Conservation (phyloP, 2,888 invertebrate genomes). For the Sussaba pulchella region DNA sequence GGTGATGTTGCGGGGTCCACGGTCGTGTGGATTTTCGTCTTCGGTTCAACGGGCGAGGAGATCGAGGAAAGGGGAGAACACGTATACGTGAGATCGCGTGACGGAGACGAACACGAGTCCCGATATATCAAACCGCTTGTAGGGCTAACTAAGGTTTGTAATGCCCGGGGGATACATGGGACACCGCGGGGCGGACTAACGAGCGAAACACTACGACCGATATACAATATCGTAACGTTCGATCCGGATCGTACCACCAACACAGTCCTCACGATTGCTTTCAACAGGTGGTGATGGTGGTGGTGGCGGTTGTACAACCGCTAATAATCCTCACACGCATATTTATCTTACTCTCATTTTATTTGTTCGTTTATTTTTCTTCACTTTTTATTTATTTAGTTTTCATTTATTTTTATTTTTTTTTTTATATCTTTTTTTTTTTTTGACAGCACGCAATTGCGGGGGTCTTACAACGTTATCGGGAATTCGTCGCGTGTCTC, state of each 20-base stretch:
- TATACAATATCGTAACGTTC: slow-evolving; percentile 26
- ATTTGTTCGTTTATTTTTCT: neutral
- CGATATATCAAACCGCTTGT: slow-evolving; percentile 69
- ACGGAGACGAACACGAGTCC: slow-evolving; percentile 67
- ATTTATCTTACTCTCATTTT: slow-evolving; percentile 15
- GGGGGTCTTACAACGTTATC: slow-evolving; percentile 29
- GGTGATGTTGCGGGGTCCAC: too few species aligned
- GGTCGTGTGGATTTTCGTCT: too few species aligned
- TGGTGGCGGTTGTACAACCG: slow-evolving; percentile 21
- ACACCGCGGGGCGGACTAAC: slow-evolving; percentile 61
- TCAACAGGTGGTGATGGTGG: slow-evolving; percentile 51
- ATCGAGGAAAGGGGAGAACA: slow-evolving; percentile 40
- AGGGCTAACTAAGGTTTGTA: slow-evolving; percentile 68
- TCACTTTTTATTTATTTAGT: slow-evolving; percentile 9
- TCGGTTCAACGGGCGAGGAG: slow-evolving; percentile 1
- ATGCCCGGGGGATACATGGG: slow-evolving; percentile 61
- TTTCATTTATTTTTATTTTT: slow-evolving; percentile 18
- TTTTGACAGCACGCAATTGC: neutral
- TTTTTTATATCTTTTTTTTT: slow-evolving; percentile 12
- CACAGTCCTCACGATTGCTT: slow-evolving; percentile 17
- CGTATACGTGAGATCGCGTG: slow-evolving; percentile 62
- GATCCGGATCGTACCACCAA: slow-evolving; percentile 21
- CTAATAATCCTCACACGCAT: slow-evolving; percentile 58
- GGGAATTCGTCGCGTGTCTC: slow-evolving; percentile 35
- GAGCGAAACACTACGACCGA: slow-evolving; percentile 56